Percentiles rank a stretch among this genome's conserved stretches.
These are phyloP conservation scores for Sussaba pulchella DNA, from an alignment of 2,888 invertebrate species.

Conservation along the genomic window DNA sequence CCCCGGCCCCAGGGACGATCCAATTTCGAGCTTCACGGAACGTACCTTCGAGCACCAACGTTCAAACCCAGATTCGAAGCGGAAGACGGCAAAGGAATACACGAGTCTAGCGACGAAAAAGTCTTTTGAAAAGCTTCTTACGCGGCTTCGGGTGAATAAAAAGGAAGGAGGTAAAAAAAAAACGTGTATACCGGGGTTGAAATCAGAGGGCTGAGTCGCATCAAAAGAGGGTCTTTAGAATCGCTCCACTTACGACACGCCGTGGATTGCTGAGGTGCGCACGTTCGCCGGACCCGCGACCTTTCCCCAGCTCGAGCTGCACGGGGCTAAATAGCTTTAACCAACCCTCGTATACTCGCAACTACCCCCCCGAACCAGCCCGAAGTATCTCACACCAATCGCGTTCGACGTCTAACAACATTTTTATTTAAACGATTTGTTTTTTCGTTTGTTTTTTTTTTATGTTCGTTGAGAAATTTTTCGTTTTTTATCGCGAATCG, in stretches of 20 bases:
- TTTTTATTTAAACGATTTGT: constrained; percentile 31
- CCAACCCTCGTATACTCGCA: background rate
- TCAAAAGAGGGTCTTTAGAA: constrained; percentile 61
- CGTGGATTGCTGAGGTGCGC: constrained; percentile 22
- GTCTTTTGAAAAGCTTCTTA: constrained; percentile 12
- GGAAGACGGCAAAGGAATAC: constrained; percentile 53
- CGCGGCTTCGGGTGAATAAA: constrained; percentile 49
- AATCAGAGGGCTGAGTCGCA: constrained; percentile 40
- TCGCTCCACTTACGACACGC: constrained; percentile 60
- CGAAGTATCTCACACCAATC: background rate
- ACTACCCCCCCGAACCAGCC: too few species aligned
- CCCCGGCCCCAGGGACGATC: constrained; percentile 60
- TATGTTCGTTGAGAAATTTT: too few species aligned
- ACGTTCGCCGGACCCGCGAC: constrained; percentile 23
- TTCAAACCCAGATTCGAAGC: constrained; percentile 45
- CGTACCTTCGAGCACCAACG: constrained; percentile 41
- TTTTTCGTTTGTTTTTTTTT: constrained; percentile 6
- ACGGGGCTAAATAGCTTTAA: constrained; percentile 46
- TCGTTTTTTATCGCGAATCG: constrained; percentile 16
- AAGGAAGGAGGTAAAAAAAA: too few species aligned
- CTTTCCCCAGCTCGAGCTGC: constrained; percentile 8
- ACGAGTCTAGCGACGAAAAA: constrained; percentile 31
- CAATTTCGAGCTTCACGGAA: constrained; percentile 66
- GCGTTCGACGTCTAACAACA: too few species aligned
- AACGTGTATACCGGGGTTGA: constrained; percentile 26